phyloP scores from a whole-genome alignment of 2,888 invertebrate species.

The Xestia c-nigrum region DNA sequence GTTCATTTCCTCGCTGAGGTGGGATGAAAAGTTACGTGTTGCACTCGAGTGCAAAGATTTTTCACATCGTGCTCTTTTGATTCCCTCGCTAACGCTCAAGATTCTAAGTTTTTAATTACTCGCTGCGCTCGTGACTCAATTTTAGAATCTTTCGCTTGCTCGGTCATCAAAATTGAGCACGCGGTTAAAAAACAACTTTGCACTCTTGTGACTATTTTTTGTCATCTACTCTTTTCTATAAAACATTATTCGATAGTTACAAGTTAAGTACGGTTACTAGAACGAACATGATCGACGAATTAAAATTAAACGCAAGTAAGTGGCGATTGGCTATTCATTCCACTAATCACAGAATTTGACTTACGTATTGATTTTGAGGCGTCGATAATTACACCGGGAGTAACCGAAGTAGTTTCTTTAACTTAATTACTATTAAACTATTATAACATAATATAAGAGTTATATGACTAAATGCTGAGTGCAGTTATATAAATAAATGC shows the following conservation, averaged over 20 bases:
- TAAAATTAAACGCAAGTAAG: background rate
- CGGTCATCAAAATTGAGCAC: no score
- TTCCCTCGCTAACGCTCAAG: no score
- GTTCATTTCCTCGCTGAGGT: no score
- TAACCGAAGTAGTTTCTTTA: conserved; percentile 5
- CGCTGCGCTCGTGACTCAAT: no score
- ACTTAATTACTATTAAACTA: conserved; percentile 15
- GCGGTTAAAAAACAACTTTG: no score
- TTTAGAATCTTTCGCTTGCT: no score
- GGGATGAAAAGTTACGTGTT: no score
- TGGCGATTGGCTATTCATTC: background rate
- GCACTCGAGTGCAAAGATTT: no score
- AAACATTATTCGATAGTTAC: conserved; percentile 25
- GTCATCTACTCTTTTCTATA: background rate
- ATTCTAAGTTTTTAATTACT: no score
- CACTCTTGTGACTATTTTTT: no score
- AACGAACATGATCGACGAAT: background rate
- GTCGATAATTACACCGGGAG: background rate
- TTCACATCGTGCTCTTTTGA: no score
- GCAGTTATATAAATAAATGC: conserved; percentile 53
- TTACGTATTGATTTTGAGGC: background rate
- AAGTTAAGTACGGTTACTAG: background rate
- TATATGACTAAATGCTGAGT: conserved; percentile 45
- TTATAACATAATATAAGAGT: conserved; percentile 21
- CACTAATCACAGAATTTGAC: background rate